Percentiles rank a stretch among this genome's conserved stretches.
Conservation (phyloP, 2,797 vertebrate species). For the Cyclura pinguis region DNA sequence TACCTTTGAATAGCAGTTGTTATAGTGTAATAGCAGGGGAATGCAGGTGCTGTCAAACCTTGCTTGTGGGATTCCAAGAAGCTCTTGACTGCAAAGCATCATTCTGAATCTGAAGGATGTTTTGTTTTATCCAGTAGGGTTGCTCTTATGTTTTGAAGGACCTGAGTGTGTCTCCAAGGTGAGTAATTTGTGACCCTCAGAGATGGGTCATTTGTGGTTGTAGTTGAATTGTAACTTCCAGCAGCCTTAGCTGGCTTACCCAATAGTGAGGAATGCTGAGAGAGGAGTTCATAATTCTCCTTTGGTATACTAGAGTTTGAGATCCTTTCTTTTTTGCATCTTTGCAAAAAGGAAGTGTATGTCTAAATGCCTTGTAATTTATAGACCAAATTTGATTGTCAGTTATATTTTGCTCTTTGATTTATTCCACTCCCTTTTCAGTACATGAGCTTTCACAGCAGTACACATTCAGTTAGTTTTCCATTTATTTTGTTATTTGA, state of each 20-base stretch:
- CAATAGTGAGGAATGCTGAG: too few relatives aligned
- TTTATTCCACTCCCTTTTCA: not conserved
- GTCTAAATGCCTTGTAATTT: not conserved
- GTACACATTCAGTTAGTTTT: not conserved
- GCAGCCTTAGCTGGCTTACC: too few relatives aligned
- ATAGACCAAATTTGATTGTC: not conserved
- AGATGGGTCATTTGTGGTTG: too few relatives aligned
- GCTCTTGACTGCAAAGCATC: too few relatives aligned
- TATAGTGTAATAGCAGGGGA: not conserved
- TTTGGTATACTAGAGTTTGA: too few relatives aligned
- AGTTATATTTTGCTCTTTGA: not conserved
- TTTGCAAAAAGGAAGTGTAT: not conserved
- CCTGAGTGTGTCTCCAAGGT: not conserved
- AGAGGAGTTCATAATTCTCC: too few relatives aligned
- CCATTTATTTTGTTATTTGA: not conserved
- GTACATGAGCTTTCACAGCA: not conserved
- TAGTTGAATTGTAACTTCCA: too few relatives aligned
- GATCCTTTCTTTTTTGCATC: not conserved
- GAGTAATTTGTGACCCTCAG: too few relatives aligned
- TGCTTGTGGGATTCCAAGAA: too few relatives aligned
- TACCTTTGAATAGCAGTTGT: not conserved
- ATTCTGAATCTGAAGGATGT: too few relatives aligned
- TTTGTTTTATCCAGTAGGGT: not conserved
- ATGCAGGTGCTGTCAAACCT: too few relatives aligned
- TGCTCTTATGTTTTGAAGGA: not conserved